Base-by-base conservation (phyloP, 2,797 vertebrate genomes). In the Sebastes steindachneri region DNA sequence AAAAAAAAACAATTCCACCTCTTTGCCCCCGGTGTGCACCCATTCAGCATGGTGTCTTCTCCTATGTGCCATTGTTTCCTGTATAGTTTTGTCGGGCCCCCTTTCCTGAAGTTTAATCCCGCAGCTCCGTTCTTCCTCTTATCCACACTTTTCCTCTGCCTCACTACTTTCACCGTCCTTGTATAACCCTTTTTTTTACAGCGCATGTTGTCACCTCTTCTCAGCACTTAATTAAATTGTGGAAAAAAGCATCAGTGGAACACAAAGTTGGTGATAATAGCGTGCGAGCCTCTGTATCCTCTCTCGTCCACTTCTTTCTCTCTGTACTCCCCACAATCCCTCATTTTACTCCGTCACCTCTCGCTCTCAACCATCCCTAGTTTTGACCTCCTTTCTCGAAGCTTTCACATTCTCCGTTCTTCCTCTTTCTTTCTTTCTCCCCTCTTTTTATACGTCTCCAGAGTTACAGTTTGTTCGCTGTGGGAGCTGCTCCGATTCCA, bases 401-500 rank as follows among this genome's bases (percentile, higher is more conserved):
- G 51, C 70, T 70, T 62, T 51, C 74, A 31, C 31, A 72, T 69
- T 31, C 71, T 89, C 23, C 7, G 2, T 68, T 72, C 73, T 55
- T 25, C 55, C 29, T 62, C 58, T 25, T n/a, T 21, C 37, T 41
- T 41, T 48, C 45, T 48, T 48, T 48, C 59, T 26, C 10, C 15
- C 41, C 17, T 53, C 68, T 80, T 75, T 84, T 87, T 70, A 68
- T 60, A 66, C 17, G 12, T 86, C 83, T 88, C 64, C 67, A 53
- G 68, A 84, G 83, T 53, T 82, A 80, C 88, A 86, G 80, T 67
- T 6, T 83, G 88, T 93, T 89, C 80, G 75, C 64, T 14, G 69
- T 76, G 74, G 86, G 90, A 89, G 88, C 82, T 73, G 85, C 88
- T 88, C 69, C 82, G 92, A 95, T 95, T 93, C 86, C 86, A 92